Percentiles rank a stretch among this genome's conserved stretches.
These are phyloP conservation scores for Istiophorus platypterus DNA, from an alignment of 2,113 vertebrate genomes.

Conservation along the genomic window DNA sequence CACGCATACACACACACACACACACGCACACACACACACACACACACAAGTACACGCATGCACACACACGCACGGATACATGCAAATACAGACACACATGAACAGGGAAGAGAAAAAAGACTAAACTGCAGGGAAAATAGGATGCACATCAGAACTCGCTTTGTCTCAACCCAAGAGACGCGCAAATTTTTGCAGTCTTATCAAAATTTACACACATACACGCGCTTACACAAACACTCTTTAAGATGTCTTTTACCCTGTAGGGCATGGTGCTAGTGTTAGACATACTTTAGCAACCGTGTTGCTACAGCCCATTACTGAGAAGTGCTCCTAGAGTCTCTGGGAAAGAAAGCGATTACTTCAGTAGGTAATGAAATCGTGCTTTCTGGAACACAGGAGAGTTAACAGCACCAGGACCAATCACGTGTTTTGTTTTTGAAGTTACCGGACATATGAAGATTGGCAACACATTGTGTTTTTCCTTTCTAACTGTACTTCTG, in stretches of 20 bases:
- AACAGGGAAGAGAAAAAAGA: background rate
- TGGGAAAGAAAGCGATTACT: slow-evolving; percentile 46
- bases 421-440: slow-evolving; percentile 33
- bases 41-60: slow-evolving; percentile 44
- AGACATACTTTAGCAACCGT: slow-evolving; percentile 41
- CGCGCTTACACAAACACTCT: background rate
- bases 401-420: slow-evolving; percentile 22
- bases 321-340: slow-evolving; percentile 36
- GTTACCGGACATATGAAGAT: slow-evolving; percentile 24
- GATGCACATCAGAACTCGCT: background rate
- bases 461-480: slow-evolving; percentile 44
- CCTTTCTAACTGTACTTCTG: slow-evolving; percentile 19
- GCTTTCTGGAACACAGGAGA: slow-evolving; percentile 41
- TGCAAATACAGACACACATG: background rate
- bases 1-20: slow-evolving; percentile 19
- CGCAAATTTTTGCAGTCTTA: background rate
- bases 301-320: slow-evolving; percentile 46
- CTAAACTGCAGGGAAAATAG: background rate
- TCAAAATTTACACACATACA: background rate
- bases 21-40: background rate
- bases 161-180: slow-evolving; percentile 9
- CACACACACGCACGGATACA: background rate
- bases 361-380: slow-evolving; percentile 39
- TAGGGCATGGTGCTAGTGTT: background rate
- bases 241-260: slow-evolving; percentile 2